Conservation (phyloP, 1,140 invertebrate genomes). For the Drosophila ogumai region DNA sequence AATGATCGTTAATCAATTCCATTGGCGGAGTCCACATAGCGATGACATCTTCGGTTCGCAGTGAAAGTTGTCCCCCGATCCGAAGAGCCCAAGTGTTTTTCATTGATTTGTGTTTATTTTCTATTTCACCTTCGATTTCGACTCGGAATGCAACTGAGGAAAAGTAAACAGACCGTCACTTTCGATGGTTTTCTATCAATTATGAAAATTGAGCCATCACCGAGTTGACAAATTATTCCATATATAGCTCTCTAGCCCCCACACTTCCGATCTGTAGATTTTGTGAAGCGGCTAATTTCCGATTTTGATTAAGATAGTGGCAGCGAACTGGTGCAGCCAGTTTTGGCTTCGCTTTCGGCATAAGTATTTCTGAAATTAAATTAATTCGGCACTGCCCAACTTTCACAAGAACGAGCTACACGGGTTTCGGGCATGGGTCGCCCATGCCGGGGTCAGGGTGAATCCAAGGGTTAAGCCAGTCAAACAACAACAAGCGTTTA, state of each 20-base stretch:
- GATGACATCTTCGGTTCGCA: slow-evolving; percentile 52
- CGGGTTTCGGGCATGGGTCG: slow-evolving; percentile 48
- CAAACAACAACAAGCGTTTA: slow-evolving; percentile 48
- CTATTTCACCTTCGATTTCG: slow-evolving; percentile 56
- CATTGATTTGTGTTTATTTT: slow-evolving; percentile 44
- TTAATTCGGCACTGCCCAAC: slow-evolving; percentile 44
- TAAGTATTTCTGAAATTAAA: slow-evolving; percentile 26
- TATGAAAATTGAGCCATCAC: slow-evolving; percentile 48
- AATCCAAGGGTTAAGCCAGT: slow-evolving; percentile 32
- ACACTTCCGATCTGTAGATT: slow-evolving; percentile 23
- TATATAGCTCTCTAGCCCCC: background rate
- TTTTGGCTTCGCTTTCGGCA: slow-evolving; percentile 56
- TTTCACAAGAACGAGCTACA: slow-evolving; percentile 76
- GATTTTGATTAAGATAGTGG: slow-evolving; percentile 43
- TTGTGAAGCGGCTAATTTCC: slow-evolving; percentile 20
- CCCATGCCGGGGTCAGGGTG: slow-evolving; percentile 65
- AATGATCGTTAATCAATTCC: slow-evolving; percentile 71
- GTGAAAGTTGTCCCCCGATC: slow-evolving; percentile 49
- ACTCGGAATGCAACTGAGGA: slow-evolving; percentile 39
- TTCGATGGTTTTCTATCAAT: slow-evolving; percentile 55
- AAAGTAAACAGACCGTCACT: slow-evolving; percentile 18
- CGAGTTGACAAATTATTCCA: slow-evolving; percentile 37
- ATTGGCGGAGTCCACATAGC: slow-evolving; percentile 54
- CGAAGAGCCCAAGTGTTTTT: slow-evolving; percentile 40
- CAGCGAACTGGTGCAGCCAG: slow-evolving; percentile 70